These are phyloP conservation scores for Acromyrmex echinatior DNA, from an alignment of 1,140 invertebrate genomes.

Conservation along the genomic window DNA sequence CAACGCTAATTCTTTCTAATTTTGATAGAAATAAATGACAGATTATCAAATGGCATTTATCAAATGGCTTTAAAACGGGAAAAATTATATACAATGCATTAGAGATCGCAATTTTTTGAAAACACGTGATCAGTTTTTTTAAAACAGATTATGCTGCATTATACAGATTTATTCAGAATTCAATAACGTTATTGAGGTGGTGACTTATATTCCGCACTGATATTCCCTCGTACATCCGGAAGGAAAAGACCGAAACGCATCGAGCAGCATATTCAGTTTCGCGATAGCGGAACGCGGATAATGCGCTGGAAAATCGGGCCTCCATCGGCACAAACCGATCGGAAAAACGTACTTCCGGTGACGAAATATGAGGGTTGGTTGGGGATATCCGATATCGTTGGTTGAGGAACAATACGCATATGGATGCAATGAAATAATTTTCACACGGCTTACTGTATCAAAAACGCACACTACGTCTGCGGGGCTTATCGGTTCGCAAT, in stretches of 20 bases:
- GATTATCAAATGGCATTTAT: neutral
- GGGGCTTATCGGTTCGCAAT: slow-evolving; percentile 44
- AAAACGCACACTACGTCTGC: slow-evolving; percentile 43
- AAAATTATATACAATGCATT: neutral
- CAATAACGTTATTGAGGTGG: slow-evolving; percentile 37
- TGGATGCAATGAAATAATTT: slow-evolving; percentile 68
- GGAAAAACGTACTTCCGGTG: slow-evolving; percentile 62
- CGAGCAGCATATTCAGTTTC: slow-evolving; percentile 67
- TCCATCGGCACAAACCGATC: slow-evolving; percentile 57
- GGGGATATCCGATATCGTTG: slow-evolving; percentile 31
- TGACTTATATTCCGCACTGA: slow-evolving; percentile 48
- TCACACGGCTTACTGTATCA: slow-evolving; percentile 7
- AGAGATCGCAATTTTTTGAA: neutral
- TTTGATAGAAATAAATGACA: neutral
- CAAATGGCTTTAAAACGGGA: neutral
- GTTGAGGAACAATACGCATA: slow-evolving; percentile 39
- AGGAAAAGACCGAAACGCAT: slow-evolving; percentile 55
- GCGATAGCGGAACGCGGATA: slow-evolving; percentile 66
- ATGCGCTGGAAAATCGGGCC: slow-evolving; percentile 70
- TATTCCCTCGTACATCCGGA: slow-evolving; percentile 36
- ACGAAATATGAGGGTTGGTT: slow-evolving; percentile 49
- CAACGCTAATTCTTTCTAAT: neutral
- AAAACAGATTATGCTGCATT: neutral
- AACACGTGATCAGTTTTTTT: neutral
- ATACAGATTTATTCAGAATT: slow-evolving; percentile 23